Conservation (phyloP, 2,113 vertebrate species). For the Vireo altiloquus region DNA sequence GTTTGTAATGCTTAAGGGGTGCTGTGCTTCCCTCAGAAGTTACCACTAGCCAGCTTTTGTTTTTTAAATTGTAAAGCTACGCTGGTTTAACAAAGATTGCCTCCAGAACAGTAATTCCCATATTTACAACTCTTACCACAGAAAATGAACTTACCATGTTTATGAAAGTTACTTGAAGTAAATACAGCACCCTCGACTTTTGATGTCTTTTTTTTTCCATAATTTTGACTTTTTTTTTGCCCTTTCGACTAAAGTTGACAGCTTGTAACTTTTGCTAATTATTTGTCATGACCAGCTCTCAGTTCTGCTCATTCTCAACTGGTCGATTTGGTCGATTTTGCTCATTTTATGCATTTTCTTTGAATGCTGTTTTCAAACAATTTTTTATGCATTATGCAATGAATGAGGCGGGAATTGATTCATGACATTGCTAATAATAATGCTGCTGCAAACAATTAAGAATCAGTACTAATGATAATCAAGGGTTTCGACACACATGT, state of each 20-base stretch:
- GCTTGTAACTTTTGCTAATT: constrained; percentile 11
- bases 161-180: constrained; percentile 25
- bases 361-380: neutral
- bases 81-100: constrained; percentile 8
- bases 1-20: neutral
- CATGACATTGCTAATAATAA: neutral
- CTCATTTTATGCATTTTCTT: neutral
- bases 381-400: neutral
- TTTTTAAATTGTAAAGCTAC: neutral
- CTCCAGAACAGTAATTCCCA: constrained; percentile 19
- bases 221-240: constrained; percentile 3
- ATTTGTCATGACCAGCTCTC: neutral
- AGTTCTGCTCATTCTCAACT: neutral
- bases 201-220: neutral
- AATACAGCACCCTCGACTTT: neutral
- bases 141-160: constrained; percentile 5
- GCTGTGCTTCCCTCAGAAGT: neutral
- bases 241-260: neutral
- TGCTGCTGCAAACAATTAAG: neutral
- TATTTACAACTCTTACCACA: constrained; percentile 30
- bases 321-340: neutral
- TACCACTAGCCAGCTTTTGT: neutral
- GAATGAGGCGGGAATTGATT: neutral
- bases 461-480: neutral
- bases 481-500: neutral